phyloP scores from a whole-genome alignment of 1,140 invertebrate species.

The Paraescarpia echinospica region DNA sequence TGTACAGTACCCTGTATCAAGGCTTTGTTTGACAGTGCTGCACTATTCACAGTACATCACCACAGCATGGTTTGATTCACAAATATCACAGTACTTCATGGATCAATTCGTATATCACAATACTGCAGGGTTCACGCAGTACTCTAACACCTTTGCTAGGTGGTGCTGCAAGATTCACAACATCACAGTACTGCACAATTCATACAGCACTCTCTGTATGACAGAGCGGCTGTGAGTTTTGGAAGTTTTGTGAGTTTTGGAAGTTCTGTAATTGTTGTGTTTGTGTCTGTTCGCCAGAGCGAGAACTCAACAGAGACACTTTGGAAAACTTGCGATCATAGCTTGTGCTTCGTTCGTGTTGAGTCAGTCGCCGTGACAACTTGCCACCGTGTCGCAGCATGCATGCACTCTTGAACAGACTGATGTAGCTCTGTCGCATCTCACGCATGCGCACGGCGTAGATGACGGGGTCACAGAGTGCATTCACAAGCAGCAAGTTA shows the following conservation, averaged over 20 bases:
- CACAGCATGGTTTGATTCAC: too few species aligned
- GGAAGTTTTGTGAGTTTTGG: background rate
- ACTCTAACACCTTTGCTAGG: background rate
- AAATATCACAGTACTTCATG: too few species aligned
- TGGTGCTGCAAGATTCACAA: background rate
- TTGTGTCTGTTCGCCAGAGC: background rate
- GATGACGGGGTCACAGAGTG: slow-evolving; percentile 70
- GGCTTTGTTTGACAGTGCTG: background rate
- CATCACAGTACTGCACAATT: background rate
- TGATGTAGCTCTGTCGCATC: slow-evolving; percentile 40
- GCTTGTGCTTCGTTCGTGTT: background rate
- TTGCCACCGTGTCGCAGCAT: background rate
- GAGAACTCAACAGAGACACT: background rate
- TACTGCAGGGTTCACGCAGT: background rate
- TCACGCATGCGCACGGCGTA: slow-evolving; percentile 71
- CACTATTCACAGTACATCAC: too few species aligned
- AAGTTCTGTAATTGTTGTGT: background rate
- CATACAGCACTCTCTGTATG: background rate
- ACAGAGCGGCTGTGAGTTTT: background rate
- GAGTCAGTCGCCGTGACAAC: background rate
- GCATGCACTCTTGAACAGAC: background rate
- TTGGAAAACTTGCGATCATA: background rate
- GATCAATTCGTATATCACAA: background rate
- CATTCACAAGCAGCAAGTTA: slow-evolving; percentile 66
- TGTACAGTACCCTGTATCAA: background rate